A percentile compares a stretch with the other conserved stretches of the same genome.
Evolutionary conservation across 1,140 invertebrate species (phyloP).

Genomic region (Trichomalopsis sarcophagae): DNA sequence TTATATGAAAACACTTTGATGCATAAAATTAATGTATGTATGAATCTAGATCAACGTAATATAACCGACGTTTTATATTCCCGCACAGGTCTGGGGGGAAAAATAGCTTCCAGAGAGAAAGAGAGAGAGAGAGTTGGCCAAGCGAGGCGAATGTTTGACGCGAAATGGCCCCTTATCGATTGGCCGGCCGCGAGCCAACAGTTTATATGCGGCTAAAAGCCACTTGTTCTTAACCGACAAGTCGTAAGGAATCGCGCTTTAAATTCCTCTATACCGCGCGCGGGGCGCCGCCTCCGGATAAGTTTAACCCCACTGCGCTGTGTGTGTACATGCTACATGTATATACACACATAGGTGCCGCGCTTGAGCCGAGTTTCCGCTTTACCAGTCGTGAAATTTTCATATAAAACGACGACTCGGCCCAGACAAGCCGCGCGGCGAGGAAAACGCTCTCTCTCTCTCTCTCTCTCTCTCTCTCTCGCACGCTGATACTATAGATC

Average conservation of each 20-base stretch:
- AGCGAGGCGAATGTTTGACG: background rate
- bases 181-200: conserved; percentile 1
- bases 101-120: too few relatives aligned
- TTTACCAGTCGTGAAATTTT: conserved; percentile 66
- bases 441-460: background rate
- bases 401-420: conserved; percentile 61
- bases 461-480: background rate
- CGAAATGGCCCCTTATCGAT: conserved; percentile 26
- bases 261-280: conserved; percentile 37
- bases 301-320: conserved; percentile 21
- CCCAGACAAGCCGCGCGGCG: conserved; percentile 35
- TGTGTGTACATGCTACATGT: background rate
- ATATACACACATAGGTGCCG: background rate
- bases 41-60: too few relatives aligned
- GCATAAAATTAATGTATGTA: too few relatives aligned
- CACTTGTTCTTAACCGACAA: conserved; percentile 29
- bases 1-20: too few relatives aligned
- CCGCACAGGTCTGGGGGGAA: too few relatives aligned
- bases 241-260: conserved; percentile 40
- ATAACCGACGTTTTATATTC: too few relatives aligned
- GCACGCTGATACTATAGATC: conserved; percentile 49
- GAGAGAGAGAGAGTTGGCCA: background rate
- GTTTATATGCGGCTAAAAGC: conserved; percentile 36
- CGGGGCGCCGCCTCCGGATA: background rate
- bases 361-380: conserved; percentile 54